Conservation (phyloP, 2,888 invertebrate species). For the Alloscopus bannaensis region DNA sequence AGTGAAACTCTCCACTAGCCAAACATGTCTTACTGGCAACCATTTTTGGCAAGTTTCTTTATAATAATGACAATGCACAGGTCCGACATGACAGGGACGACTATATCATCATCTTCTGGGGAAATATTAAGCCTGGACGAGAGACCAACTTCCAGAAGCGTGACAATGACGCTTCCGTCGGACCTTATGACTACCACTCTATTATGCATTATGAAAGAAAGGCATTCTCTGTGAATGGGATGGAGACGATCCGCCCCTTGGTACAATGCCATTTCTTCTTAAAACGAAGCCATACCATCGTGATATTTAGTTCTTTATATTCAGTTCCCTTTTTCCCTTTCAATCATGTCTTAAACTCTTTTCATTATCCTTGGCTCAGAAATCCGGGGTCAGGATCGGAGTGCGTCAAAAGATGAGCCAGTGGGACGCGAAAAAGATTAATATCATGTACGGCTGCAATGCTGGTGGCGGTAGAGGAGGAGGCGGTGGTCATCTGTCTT, state of each 20-base stretch:
- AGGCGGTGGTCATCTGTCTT: slow-evolving; percentile 61
- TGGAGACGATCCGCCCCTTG: slow-evolving; percentile 68
- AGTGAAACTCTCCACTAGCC: too few relatives aligned
- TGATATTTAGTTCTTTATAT: not conserved
- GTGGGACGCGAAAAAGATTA: slow-evolving; percentile 68
- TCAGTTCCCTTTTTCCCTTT: not conserved
- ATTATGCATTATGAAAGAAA: slow-evolving; percentile 69
- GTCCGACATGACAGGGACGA: slow-evolving; percentile 67
- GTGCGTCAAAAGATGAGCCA: slow-evolving; percentile 66
- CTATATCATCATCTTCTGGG: slow-evolving; percentile 66
- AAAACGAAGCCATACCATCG: not conserved
- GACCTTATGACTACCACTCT: slow-evolving; percentile 68
- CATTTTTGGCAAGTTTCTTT: not conserved
- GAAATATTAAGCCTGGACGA: slow-evolving; percentile 64
- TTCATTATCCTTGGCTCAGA: slow-evolving; percentile 40
- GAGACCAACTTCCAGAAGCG: slow-evolving; percentile 68
- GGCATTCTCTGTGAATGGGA: slow-evolving; percentile 65
- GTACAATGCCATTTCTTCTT: slow-evolving; percentile 32
- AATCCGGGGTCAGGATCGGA: slow-evolving; percentile 65
- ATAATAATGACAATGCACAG: not conserved
- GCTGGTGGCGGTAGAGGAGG: slow-evolving; percentile 41
- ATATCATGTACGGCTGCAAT: slow-evolving; percentile 66
- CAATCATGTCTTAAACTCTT: not conserved
- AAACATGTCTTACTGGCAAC: not conserved
- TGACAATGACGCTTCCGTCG: slow-evolving; percentile 52